Conservation (phyloP, 2,888 invertebrate genomes). For the Tinea pellionella region DNA sequence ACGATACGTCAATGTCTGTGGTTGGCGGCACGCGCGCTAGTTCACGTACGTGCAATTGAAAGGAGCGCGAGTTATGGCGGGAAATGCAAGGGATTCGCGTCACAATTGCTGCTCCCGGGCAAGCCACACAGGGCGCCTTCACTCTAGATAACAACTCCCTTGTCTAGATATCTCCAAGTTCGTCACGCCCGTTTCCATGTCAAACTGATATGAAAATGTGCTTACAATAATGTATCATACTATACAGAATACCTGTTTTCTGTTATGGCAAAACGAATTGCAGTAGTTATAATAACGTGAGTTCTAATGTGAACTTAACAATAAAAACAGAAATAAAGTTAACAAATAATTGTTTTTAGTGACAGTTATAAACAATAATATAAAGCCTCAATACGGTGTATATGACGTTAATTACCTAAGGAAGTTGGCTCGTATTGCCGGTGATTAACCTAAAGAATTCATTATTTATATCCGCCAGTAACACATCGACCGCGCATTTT, state of each 20-base stretch:
- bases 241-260: background rate
- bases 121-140: slow-evolving; percentile 34
- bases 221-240: background rate
- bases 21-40: slow-evolving; percentile 51
- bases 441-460: slow-evolving; percentile 52
- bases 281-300: background rate
- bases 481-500: slow-evolving; percentile 22
- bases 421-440: slow-evolving; percentile 30
- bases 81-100: slow-evolving; percentile 47
- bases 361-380: slow-evolving; percentile 23
- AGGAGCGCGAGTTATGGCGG: slow-evolving; percentile 53
- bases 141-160: slow-evolving; percentile 1
- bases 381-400: slow-evolving; percentile 27
- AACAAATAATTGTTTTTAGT: background rate
- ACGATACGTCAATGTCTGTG: slow-evolving; percentile 39
- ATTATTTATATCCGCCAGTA: slow-evolving; percentile 54
- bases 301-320: background rate
- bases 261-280: background rate
- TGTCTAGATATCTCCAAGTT: background rate
- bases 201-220: slow-evolving; percentile 4
- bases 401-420: slow-evolving; percentile 42
- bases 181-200: slow-evolving; percentile 2
- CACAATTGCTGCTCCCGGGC: slow-evolving; percentile 53
- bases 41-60: slow-evolving; percentile 58
- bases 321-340: background rate